Conservation (phyloP, 2,113 vertebrate genomes). For the Canis aureus region DNA sequence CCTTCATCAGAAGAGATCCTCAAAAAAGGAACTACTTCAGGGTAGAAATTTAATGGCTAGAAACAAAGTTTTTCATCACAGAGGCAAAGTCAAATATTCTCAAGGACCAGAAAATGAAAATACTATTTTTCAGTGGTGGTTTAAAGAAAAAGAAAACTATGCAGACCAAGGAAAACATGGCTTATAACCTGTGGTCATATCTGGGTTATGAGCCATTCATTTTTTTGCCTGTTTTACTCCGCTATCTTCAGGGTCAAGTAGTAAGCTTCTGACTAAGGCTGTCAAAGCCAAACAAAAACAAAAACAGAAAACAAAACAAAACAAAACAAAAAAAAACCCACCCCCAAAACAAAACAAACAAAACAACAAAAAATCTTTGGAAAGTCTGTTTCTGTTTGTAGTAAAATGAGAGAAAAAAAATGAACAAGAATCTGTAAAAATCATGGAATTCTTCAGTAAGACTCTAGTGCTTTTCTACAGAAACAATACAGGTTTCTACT, state of each 20-base stretch:
- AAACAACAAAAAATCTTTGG: background rate
- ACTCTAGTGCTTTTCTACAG: background rate
- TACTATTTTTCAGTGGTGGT: background rate
- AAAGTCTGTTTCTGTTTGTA: background rate
- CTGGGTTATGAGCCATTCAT: background rate
- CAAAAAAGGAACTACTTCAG: constrained; percentile 8
- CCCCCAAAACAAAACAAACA: background rate
- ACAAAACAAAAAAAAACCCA: too few relatives aligned
- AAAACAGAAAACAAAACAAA: background rate
- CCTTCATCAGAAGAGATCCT: background rate
- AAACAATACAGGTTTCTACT: background rate
- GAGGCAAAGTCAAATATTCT: background rate
- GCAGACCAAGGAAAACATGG: background rate
- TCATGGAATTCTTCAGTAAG: background rate
- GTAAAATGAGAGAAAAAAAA: background rate
- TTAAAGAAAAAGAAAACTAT: background rate
- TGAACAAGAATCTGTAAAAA: background rate
- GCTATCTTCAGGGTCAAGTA: background rate
- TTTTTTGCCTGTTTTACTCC: background rate
- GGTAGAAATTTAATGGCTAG: background rate
- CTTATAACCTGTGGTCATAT: background rate
- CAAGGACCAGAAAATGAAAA: background rate
- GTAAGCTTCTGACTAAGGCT: background rate
- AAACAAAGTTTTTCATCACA: background rate
- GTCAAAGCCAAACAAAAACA: background rate